Evolutionary conservation across 2,797 vertebrate genomes (phyloP).

Genomic region (Rhynchotus rufescens): DNA sequence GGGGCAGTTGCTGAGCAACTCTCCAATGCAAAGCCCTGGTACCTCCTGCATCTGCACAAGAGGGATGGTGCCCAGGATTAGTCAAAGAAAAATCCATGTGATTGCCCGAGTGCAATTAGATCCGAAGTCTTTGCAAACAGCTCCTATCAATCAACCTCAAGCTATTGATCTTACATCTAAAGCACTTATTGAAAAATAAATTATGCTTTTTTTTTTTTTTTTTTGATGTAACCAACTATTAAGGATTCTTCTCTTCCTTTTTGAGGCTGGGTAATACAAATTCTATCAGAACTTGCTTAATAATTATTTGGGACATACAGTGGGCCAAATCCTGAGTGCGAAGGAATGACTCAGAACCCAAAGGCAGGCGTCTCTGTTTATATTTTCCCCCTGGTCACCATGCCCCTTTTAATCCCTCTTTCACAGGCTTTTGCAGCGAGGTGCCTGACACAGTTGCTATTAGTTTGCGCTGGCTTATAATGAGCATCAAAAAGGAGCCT

Average conservation of each 20-base stretch:
- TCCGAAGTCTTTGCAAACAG: conserved; percentile 53
- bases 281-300: conserved; percentile 38
- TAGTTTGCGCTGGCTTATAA: conserved; percentile 10
- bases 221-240: conserved; percentile 34
- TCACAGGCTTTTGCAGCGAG: not conserved
- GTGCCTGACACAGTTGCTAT: not conserved
- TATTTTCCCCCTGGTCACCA: not conserved
- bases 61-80: not conserved
- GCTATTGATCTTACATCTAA: conserved; percentile 75
- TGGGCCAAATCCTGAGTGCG: not conserved
- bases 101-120: conserved; percentile 56
- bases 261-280: conserved; percentile 28
- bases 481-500: conserved; percentile 52
- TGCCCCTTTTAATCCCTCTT: conserved; percentile 20
- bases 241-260: conserved; percentile 9
- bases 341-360: not conserved
- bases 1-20: conserved; percentile 65
- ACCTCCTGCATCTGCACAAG: not conserved
- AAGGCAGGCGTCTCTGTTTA: not conserved
- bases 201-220: not conserved
- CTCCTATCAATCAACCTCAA: conserved; percentile 28
- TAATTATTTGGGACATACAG: conserved; percentile 46
- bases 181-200: conserved; percentile 54
- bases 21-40: conserved; percentile 39
- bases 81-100: conserved; percentile 41